Evolutionary conservation across 2,113 vertebrate species (phyloP).

Genomic region (Cyanocitta stelleri): DNA sequence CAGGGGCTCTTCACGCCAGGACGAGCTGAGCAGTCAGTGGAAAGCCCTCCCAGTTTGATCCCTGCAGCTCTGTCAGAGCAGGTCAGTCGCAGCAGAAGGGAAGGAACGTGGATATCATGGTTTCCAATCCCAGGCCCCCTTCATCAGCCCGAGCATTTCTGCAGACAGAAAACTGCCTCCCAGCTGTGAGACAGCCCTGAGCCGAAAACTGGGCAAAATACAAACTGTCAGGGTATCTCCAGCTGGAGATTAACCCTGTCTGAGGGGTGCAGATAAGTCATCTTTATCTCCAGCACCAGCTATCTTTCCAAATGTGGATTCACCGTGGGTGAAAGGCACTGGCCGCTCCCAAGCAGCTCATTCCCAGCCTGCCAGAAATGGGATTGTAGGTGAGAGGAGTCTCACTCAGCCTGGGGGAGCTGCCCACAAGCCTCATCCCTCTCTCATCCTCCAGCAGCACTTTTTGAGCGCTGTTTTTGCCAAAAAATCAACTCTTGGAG

Average conservation of each 20-base stretch:
- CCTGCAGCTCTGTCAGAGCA: background rate
- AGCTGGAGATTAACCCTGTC: slow-evolving; percentile 36
- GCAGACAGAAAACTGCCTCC: background rate
- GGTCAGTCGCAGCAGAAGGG: background rate
- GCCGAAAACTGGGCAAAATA: background rate
- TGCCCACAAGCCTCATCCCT: background rate
- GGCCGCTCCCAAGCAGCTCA: background rate
- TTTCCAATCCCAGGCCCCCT: background rate
- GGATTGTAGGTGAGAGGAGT: background rate
- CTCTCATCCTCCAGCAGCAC: background rate
- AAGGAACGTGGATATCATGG: background rate
- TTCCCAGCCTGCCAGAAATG: background rate
- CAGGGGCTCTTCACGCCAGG: background rate
- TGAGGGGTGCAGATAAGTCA: slow-evolving; percentile 40
- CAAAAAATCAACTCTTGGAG: background rate
- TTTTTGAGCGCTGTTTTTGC: background rate
- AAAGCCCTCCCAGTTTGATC: background rate
- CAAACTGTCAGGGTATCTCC: slow-evolving; percentile 20
- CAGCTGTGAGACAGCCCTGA: background rate
- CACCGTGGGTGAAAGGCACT: background rate
- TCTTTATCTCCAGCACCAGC: slow-evolving; percentile 29
- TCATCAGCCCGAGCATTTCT: background rate
- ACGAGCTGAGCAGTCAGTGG: background rate
- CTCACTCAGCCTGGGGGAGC: background rate
- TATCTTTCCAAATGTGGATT: slow-evolving; percentile 58